A percentile compares a stretch with the other conserved stretches of the same genome.
These are phyloP conservation scores for Drosophila kokeensis DNA, from an alignment of 2,888 invertebrate genomes.

Conservation along the genomic window DNA sequence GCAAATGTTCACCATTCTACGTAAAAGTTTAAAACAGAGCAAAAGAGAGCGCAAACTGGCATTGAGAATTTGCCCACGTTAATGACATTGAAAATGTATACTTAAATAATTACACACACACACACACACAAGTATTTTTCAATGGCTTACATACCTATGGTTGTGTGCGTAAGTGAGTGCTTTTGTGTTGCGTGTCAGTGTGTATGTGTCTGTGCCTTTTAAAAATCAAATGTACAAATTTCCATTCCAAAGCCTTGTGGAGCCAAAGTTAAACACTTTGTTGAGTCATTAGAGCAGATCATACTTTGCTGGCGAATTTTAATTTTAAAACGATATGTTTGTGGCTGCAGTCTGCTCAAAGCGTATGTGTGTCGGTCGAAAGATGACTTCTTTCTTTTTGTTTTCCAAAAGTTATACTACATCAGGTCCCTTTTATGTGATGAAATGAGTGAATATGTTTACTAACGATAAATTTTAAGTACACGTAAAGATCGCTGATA, in stretches of 20 bases:
- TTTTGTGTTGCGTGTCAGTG: too few relatives aligned
- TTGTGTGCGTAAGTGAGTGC: neutral
- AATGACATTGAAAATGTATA: slow-evolving; percentile 67
- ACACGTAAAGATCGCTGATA: neutral
- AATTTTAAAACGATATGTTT: neutral
- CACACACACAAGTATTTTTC: neutral
- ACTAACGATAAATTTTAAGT: neutral
- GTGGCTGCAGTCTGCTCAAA: neutral
- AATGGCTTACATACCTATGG: slow-evolving; percentile 16
- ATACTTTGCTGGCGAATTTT: neutral
- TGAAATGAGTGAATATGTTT: neutral
- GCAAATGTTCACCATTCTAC: slow-evolving; percentile 36
- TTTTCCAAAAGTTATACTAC: neutral
- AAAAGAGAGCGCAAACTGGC: slow-evolving; percentile 14
- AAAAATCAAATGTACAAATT: slow-evolving; percentile 10
- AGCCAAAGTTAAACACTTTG: slow-evolving; percentile 22
- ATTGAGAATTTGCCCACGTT: slow-evolving; percentile 50
- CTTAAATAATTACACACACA: slow-evolving; percentile 17
- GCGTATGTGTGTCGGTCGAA: neutral
- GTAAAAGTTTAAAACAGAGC: slow-evolving; percentile 15
- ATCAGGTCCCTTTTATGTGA: neutral
- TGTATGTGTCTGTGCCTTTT: slow-evolving; percentile 29
- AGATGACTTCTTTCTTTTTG: neutral
- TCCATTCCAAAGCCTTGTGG: slow-evolving; percentile 6
- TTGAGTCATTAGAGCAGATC: slow-evolving; percentile 24